Percentiles rank a stretch among this genome's conserved stretches.
Conservation (phyloP, 2,113 vertebrate genomes). For the Thamnaconus septentrionalis region DNA sequence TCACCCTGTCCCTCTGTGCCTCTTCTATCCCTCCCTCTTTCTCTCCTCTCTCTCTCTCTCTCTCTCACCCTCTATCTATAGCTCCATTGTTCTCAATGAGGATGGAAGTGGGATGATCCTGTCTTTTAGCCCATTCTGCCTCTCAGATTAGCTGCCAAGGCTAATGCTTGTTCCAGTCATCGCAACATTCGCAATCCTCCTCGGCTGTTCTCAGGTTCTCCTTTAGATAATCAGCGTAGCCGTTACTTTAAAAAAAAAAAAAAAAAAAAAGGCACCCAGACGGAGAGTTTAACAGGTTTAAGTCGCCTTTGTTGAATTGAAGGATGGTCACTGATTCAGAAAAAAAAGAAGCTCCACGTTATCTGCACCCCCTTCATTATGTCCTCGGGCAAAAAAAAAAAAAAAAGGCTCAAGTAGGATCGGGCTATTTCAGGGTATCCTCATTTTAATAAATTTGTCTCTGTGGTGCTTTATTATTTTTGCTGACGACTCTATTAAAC, state of each 20-base stretch:
- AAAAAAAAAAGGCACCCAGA: no score
- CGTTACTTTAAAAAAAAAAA: no score
- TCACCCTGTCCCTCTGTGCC: slow-evolving; percentile 3
- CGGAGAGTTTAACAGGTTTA: no score
- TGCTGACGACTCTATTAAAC: slow-evolving; percentile 1
- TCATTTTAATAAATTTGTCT: slow-evolving; percentile 16
- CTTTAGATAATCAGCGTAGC: no score
- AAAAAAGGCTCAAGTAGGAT: background rate
- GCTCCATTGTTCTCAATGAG: slow-evolving; percentile 43
- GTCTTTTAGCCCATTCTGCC: slow-evolving; percentile 27
- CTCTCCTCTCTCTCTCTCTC: slow-evolving; percentile 2
- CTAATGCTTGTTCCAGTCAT: slow-evolving; percentile 34
- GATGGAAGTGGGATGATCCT: slow-evolving; percentile 28
- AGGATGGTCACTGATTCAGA: no score
- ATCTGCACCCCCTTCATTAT: background rate
- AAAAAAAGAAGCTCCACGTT: no score
- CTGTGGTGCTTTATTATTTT: slow-evolving; percentile 1
- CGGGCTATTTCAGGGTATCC: slow-evolving; percentile 9
- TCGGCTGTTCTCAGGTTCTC: no score
- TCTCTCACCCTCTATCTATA: background rate
- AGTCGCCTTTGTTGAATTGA: no score
- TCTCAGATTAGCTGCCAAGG: slow-evolving; percentile 42
- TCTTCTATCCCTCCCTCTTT: no score
- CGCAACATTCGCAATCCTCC: slow-evolving; percentile 5
- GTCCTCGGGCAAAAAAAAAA: slow-evolving; percentile 8